phyloP scores from a whole-genome alignment of 2,113 vertebrate species.

The Malurus alboscapulatus region DNA sequence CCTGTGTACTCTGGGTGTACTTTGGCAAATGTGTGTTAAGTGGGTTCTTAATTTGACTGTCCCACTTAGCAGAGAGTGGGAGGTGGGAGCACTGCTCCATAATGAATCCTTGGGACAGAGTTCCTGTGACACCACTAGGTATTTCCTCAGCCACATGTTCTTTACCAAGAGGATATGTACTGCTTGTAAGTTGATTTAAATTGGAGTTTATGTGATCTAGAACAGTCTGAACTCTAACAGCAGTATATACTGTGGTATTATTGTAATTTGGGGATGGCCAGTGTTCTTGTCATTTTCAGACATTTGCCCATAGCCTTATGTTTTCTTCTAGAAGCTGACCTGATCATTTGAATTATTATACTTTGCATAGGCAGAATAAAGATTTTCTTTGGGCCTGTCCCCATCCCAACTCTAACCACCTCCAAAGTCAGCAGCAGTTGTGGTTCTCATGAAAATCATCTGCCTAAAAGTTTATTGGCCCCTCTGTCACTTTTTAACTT shows the following conservation, averaged over 20 bases:
- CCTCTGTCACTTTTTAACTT: not conserved
- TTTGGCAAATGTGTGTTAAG: not conserved
- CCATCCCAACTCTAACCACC: not conserved
- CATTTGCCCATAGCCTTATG: not conserved
- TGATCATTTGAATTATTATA: not conserved
- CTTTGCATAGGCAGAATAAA: not conserved
- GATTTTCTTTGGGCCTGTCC: not conserved
- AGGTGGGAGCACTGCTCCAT: not conserved
- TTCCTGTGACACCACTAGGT: not conserved
- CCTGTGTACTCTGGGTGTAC: not conserved
- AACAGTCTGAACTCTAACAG: not conserved
- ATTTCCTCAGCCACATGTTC: not conserved
- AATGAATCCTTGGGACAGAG: not conserved
- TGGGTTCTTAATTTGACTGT: not conserved
- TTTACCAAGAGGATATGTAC: not conserved
- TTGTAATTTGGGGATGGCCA: not conserved
- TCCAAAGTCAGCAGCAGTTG: not conserved
- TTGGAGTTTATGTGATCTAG: not conserved
- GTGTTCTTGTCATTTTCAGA: not conserved
- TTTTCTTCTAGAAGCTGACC: not conserved
- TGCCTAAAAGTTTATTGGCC: not conserved
- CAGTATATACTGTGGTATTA: not conserved
- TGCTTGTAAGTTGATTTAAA: not conserved
- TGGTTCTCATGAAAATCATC: not conserved
- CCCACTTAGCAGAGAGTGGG: not conserved